A percentile compares a stretch with the other conserved stretches of the same genome.
phyloP scores from a whole-genome alignment of 2,113 vertebrate species.

The Cebidichthys violaceus region DNA sequence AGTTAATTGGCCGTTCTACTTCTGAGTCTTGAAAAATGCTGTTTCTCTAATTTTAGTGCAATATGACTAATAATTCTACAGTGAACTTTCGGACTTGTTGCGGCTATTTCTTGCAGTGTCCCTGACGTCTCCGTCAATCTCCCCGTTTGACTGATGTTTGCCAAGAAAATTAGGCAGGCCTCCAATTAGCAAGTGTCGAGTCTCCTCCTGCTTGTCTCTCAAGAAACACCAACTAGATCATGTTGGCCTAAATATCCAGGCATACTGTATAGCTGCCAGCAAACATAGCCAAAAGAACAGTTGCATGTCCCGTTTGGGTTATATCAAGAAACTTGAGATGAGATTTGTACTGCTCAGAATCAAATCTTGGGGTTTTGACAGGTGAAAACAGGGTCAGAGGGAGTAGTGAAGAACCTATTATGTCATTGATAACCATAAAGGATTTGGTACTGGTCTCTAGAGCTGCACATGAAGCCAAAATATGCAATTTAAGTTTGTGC shows the following conservation, averaged over 20 bases:
- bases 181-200: constrained; percentile 45
- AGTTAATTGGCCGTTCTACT: not conserved
- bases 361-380: not conserved
- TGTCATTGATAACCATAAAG: not conserved
- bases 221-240: constrained; percentile 36
- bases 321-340: not conserved
- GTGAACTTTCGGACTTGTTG: not conserved
- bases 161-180: constrained; percentile 46
- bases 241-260: constrained; percentile 58
- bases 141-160: constrained; percentile 22
- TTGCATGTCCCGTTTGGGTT: not conserved
- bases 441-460: not conserved
- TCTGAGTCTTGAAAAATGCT: not conserved
- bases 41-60: not conserved
- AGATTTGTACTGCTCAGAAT: not conserved
- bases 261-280: not conserved
- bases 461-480: too few relatives aligned
- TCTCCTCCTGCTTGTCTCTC: constrained; percentile 39
- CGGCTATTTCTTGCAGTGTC: constrained; percentile 1
- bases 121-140: constrained; percentile 9
- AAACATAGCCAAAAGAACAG: not conserved
- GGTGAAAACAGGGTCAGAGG: not conserved
- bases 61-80: not conserved
- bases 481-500: too few relatives aligned
- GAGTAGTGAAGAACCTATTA: not conserved